phyloP scores from a whole-genome alignment of 2,113 vertebrate genomes.

The Pomatorhinus ruficollis region DNA sequence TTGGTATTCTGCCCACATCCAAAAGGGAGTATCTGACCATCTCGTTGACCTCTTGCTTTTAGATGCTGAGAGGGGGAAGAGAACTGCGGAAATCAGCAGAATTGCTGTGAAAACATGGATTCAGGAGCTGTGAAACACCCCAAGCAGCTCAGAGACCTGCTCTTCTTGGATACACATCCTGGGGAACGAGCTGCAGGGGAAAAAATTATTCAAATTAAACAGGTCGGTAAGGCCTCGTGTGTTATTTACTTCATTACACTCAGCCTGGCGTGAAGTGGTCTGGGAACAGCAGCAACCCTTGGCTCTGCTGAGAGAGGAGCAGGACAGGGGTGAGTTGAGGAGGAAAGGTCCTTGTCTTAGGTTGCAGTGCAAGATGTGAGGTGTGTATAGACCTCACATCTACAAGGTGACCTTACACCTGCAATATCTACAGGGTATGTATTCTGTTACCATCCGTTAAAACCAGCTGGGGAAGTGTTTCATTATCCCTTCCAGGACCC shows the following conservation, averaged over 20 bases:
- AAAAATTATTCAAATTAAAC: not conserved
- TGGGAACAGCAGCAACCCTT: not conserved
- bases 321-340: not conserved
- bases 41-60: not conserved
- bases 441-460: no score
- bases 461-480: no score
- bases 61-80: not conserved
- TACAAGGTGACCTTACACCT: no score
- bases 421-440: no score
- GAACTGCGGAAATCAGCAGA: not conserved
- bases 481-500: no score
- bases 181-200: not conserved
- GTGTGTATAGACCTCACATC: no score
- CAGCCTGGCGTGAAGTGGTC: not conserved
- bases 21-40: not conserved
- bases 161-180: not conserved
- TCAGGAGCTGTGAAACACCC: not conserved
- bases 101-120: not conserved
- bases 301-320: not conserved
- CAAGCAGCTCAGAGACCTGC: accelerated
- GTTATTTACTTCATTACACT: not conserved
- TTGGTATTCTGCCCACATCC: not conserved
- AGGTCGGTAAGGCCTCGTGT: accelerated
- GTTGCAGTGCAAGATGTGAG: not conserved
- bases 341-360: not conserved